Percentiles rank a stretch among this genome's conserved stretches.
Conservation (phyloP, 2,888 invertebrate species). For the Macrosoma leucophasiata region DNA sequence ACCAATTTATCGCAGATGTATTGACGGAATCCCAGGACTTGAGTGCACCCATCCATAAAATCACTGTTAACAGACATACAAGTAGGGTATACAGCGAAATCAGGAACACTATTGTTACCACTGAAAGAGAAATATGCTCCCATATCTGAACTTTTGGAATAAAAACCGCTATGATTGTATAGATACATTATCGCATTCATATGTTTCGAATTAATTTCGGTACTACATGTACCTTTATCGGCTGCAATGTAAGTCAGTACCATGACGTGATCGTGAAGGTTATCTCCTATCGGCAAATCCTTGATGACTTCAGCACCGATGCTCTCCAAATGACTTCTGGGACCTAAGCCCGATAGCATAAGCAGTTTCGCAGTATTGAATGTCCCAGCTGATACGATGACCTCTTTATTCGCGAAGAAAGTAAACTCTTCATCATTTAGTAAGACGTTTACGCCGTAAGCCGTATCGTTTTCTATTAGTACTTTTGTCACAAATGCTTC, state of each 20-base stretch:
- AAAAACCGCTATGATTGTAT: conserved; percentile 41
- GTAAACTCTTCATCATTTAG: conserved; percentile 28
- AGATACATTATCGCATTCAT: conserved; percentile 48
- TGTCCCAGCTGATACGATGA: conserved; percentile 52
- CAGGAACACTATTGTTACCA: conserved; percentile 35
- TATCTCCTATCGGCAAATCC: conserved; percentile 53
- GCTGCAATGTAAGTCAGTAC: conserved; percentile 42
- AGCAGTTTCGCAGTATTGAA: conserved; percentile 56
- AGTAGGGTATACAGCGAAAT: conserved; percentile 52
- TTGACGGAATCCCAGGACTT: conserved; percentile 36
- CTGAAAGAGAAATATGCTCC: conserved; percentile 42
- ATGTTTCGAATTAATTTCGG: conserved; percentile 24
- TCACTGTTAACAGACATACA: conserved; percentile 35
- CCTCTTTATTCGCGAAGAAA: conserved; percentile 44
- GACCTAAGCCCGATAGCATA: conserved; percentile 55
- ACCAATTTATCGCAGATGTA: conserved; percentile 39
- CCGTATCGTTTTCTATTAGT: conserved; percentile 37
- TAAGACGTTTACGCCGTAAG: conserved; percentile 40
- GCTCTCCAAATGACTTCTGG: conserved; percentile 37
- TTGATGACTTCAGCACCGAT: conserved; percentile 36
- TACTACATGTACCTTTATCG: conserved; percentile 44
- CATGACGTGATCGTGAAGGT: conserved; percentile 57
- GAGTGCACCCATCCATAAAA: conserved; percentile 35
- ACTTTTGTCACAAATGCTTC: conserved; percentile 43
- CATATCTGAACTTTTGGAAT: conserved; percentile 42